phyloP scores from a whole-genome alignment of 2,888 invertebrate genomes.

The Andrena flavipes region DNA sequence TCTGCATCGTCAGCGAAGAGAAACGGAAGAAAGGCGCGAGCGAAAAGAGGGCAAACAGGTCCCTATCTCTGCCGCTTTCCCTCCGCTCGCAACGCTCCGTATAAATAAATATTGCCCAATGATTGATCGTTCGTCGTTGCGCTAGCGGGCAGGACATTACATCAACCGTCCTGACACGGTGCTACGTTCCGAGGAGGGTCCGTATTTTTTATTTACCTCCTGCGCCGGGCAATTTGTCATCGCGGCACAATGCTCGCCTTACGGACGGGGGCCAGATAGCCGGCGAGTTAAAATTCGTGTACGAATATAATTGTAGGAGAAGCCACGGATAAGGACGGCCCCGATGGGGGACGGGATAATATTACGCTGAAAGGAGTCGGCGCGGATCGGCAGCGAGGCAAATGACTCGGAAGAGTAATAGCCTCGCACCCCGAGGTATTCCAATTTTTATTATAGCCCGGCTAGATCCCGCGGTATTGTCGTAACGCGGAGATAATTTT shows the following conservation, averaged over 20 bases:
- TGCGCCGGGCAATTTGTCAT: slow-evolving; percentile 79
- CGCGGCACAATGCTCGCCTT: slow-evolving; percentile 73
- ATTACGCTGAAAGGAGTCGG: background rate
- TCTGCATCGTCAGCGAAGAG: slow-evolving; percentile 21
- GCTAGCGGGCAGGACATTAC: slow-evolving; percentile 73
- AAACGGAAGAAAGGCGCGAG: slow-evolving; percentile 13
- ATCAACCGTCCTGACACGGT: slow-evolving; percentile 69
- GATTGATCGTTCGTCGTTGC: slow-evolving; percentile 78
- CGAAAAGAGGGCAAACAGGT: slow-evolving; percentile 59
- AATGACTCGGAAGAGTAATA: slow-evolving; percentile 28
- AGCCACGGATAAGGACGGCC: slow-evolving; percentile 51
- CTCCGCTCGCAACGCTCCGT: slow-evolving; percentile 64
- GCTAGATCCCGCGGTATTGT: background rate
- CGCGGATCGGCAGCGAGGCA: slow-evolving; percentile 2
- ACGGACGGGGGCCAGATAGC: slow-evolving; percentile 63
- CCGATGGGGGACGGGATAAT: slow-evolving; percentile 38
- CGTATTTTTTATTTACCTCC: slow-evolving; percentile 69
- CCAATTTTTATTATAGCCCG: slow-evolving; percentile 12
- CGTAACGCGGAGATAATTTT: background rate
- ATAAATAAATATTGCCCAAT: slow-evolving; percentile 82
- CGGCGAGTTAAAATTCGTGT: slow-evolving; percentile 75
- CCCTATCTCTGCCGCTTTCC: slow-evolving; percentile 59
- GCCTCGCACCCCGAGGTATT: background rate
- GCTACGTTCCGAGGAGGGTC: slow-evolving; percentile 57
- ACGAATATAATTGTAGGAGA: slow-evolving; percentile 68